Conservation (phyloP, 92 coral and sea anemone species). For the Hydrozoanthus gracilis region DNA sequence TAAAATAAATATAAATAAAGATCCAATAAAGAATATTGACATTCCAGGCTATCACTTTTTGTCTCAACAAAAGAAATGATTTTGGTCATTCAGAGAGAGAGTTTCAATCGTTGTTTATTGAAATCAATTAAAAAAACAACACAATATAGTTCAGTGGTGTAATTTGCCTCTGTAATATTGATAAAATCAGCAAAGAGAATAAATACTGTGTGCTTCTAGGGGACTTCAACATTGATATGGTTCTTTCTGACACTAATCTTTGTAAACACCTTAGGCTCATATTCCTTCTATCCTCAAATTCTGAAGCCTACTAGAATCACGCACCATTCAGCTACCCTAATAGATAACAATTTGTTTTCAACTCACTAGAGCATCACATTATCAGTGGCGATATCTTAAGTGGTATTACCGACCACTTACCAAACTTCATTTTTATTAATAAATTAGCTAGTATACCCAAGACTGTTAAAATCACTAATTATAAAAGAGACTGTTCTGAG, state of each 20-base stretch:
- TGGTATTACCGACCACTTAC: not conserved
- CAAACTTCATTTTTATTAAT: not conserved
- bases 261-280: not conserved
- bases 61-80: not conserved
- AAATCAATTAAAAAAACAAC: not conserved
- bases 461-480: not conserved
- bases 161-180: not conserved
- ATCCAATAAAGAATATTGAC: not conserved
- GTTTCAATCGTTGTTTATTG: not conserved
- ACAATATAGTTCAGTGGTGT: not conserved
- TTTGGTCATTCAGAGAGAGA: not conserved
- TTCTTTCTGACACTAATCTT: not conserved
- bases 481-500: not conserved
- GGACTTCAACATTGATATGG: not conserved
- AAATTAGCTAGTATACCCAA: not conserved
- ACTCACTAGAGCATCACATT: not conserved
- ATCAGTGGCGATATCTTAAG: not conserved
- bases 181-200: too few relatives aligned
- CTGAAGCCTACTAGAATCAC: not conserved
- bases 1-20: constrained; percentile 15
- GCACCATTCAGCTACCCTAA: not conserved
- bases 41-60: constrained; percentile 13
- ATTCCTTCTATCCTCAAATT: not conserved
- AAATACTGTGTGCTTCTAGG: not conserved
- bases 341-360: not conserved